Evolutionary conservation across 2,888 invertebrate species (phyloP).

Genomic region (Matsumyia berberina): DNA sequence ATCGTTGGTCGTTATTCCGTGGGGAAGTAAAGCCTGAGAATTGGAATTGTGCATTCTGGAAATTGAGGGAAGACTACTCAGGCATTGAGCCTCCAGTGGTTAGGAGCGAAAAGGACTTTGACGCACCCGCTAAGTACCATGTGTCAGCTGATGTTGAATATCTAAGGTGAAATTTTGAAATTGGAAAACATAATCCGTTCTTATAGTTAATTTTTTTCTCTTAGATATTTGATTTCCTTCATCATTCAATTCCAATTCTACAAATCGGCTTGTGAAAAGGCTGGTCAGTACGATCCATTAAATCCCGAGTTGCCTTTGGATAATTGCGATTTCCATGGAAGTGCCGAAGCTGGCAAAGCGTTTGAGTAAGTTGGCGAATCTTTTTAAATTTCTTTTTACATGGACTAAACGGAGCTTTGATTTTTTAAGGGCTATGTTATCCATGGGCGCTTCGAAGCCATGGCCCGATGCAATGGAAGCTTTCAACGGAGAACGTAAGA

Average conservation of each 20-base stretch:
- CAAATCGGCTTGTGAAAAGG: conserved; percentile 89
- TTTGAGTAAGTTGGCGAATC: conserved; percentile 85
- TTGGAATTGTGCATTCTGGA: conserved; percentile 89
- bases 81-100: conserved; percentile 88
- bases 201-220: neutral
- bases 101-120: conserved; percentile 89
- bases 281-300: conserved; percentile 90
- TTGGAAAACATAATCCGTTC: too few species aligned
- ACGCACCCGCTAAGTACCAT: conserved; percentile 91
- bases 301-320: conserved; percentile 89
- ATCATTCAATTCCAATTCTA: conserved; percentile 93
- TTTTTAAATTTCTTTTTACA: conserved; percentile 1
- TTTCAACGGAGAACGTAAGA: conserved; percentile 90
- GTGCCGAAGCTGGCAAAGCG: conserved; percentile 90
- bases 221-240: conserved; percentile 90
- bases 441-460: conserved; percentile 90
- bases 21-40: conserved; percentile 86
- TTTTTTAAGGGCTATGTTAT: conserved; percentile 87
- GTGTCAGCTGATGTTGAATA: conserved; percentile 89
- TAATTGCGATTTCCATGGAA: conserved; percentile 94
- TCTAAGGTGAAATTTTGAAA: conserved; percentile 85
- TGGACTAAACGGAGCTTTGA: conserved; percentile 79
- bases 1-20: conserved; percentile 89
- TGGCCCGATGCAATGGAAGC: conserved; percentile 95
- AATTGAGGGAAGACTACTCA: conserved; percentile 87